Base-by-base conservation (phyloP, 2,888 invertebrate species). In the Xestia ashworthii region DNA sequence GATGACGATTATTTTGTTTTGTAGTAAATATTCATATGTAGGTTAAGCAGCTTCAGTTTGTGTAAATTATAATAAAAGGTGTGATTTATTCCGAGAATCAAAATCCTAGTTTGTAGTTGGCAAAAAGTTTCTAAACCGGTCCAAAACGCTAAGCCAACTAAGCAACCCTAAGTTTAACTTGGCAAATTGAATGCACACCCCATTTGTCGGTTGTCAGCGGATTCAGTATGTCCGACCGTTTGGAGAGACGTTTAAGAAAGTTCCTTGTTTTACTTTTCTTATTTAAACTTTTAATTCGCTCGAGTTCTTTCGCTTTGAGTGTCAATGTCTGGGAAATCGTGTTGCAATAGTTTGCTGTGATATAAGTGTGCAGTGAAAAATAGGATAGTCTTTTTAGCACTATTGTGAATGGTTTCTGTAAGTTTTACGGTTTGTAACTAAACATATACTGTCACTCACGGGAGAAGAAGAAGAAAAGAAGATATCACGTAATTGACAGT, bases 121-220 rank as follows among this genome's bases (percentile, higher is more conserved):
- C 46, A 60, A 74, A 66, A 38, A 50, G n/a, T 16, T 67, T 50
- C 14, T 6, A 32, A 60, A 58, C 38, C 12, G 16, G 50, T 53
- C 3, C 22, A 14, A 8, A 69, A 50, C 0, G 50, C 38, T 50
- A 38, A 65, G 64, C 55, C 58, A 38, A 50, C 46, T 46, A n/a
- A 69, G 76, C 68, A 65, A 65, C 64, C 68, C 68, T 44, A 44
- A 66, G 44, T 64, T 58, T 74, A 22, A 65, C 38, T 80, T 58
- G 50, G 58, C 64, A 81, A 55, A 75, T 81, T 68, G 75, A 69
- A 81, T 81, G 81, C 64, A 68, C 22, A 66, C 53, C 50, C 69
- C 60, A 82, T 82, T 73, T 82, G 72, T 82, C 50, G 58, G 75
- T 55, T 66, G 65, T 76, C 64, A 58, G 44, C 9, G 44, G 44